A percentile compares a stretch with the other conserved stretches of the same genome.
phyloP scores from a whole-genome alignment of 2,888 invertebrate species.

The Dynastes grantii region DNA sequence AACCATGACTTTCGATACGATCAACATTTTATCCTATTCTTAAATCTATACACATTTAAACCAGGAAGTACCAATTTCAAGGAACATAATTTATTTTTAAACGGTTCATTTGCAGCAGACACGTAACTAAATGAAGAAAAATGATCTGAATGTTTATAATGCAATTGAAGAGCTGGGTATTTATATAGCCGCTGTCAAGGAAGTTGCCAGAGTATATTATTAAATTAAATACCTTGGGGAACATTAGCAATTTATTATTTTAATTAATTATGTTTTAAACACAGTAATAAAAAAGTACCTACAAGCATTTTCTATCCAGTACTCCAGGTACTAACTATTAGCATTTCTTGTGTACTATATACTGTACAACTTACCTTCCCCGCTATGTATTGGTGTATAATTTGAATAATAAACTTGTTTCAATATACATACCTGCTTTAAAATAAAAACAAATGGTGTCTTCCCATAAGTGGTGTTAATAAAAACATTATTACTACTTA shows the following conservation, averaged over 20 bases:
- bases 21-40: constrained; percentile 12
- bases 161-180: constrained; percentile 11
- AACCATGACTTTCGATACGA: background rate
- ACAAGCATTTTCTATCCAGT: too few relatives aligned
- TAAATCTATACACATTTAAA: background rate
- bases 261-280: constrained; percentile 27
- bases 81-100: constrained; percentile 35
- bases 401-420: too few relatives aligned
- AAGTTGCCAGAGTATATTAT: constrained; percentile 10
- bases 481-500: too few relatives aligned
- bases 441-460: too few relatives aligned
- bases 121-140: constrained; percentile 29
- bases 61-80: constrained; percentile 39
- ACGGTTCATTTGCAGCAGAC: constrained; percentile 21
- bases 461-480: too few relatives aligned
- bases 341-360: too few relatives aligned
- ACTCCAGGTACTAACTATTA: too few relatives aligned
- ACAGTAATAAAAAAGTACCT: background rate
- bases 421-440: too few relatives aligned
- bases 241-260: constrained; percentile 14
- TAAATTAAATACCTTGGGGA: constrained; percentile 21
- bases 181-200: constrained; percentile 12
- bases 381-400: too few relatives aligned
- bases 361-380: too few relatives aligned
- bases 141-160: constrained; percentile 12